Evolutionary conservation across 2,888 invertebrate species (phyloP).

Genomic region (Pharmacophagus antenor): DNA sequence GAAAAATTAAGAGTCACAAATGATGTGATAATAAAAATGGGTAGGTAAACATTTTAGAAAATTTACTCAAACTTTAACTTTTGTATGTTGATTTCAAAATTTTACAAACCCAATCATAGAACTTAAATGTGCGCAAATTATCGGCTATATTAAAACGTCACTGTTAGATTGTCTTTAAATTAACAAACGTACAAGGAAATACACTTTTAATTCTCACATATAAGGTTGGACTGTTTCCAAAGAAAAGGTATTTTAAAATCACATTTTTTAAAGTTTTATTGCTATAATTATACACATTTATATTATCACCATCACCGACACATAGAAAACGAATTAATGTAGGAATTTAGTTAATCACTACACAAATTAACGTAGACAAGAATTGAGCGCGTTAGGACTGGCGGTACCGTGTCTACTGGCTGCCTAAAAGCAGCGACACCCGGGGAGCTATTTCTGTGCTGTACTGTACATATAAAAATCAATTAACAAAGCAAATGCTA

Average conservation of each 20-base stretch:
- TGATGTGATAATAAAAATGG: too few relatives aligned
- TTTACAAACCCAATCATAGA: not conserved
- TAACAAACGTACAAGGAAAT: constrained; percentile 51
- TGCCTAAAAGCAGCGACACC: constrained; percentile 56
- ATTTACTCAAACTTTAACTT: too few relatives aligned
- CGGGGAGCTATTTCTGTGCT: constrained; percentile 78
- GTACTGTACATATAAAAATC: constrained; percentile 71
- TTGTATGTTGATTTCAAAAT: too few relatives aligned
- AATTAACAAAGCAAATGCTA: constrained; percentile 76
- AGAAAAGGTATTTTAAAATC: constrained; percentile 48
- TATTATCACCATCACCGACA: constrained; percentile 34
- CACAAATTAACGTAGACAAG: constrained; percentile 26
- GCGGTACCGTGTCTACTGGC: constrained; percentile 44
- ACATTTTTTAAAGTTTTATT: constrained; percentile 42
- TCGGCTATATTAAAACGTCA: constrained; percentile 12
- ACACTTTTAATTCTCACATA: constrained; percentile 43
- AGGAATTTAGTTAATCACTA: constrained; percentile 23
- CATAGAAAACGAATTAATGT: constrained; percentile 4
- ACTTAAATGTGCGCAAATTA: constrained; percentile 11
- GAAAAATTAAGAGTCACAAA: too few relatives aligned
- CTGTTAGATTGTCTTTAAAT: constrained; percentile 35
- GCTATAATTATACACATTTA: constrained; percentile 38
- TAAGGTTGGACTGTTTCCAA: constrained; percentile 59
- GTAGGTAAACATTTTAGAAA: not conserved
- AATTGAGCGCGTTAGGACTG: constrained; percentile 39